Evolutionary conservation across 2,797 vertebrate species (phyloP).

Genomic region (Clarias pachynema): DNA sequence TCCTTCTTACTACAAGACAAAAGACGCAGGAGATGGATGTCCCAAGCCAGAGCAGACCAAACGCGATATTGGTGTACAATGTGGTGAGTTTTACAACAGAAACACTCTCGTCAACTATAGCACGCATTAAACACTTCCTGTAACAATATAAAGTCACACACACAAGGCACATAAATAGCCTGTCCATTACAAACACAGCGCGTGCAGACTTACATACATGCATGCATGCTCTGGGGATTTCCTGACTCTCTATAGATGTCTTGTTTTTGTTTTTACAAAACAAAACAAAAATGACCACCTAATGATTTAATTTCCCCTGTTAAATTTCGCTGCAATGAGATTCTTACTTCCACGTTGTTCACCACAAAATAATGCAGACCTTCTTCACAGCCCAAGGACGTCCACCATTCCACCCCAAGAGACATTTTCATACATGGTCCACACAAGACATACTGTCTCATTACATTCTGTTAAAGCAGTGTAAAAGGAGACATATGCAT

Average conservation of each 20-base stretch:
- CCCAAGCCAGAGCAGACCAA: neutral
- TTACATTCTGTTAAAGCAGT: neutral
- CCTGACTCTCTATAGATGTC: neutral
- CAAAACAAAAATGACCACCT: neutral
- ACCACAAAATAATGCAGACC: neutral
- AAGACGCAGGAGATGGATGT: neutral
- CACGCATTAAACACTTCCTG: conserved; percentile 54
- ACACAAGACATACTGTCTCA: neutral
- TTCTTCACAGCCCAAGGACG: neutral
- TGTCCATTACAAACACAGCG: conserved; percentile 6
- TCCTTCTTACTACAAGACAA: neutral
- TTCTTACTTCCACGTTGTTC: too few relatives aligned
- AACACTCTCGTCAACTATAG: neutral
- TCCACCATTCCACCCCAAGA: neutral
- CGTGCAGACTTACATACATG: neutral
- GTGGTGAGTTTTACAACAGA: conserved; percentile 65
- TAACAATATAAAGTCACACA: conserved; percentile 27
- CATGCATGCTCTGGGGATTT: neutral
- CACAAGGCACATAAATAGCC: neutral
- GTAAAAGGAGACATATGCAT: neutral
- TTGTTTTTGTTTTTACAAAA: neutral
- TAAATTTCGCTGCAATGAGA: neutral
- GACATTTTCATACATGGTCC: neutral
- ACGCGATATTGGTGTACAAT: conserved; percentile 71
- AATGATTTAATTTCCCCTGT: neutral